phyloP scores from a whole-genome alignment of 2,113 vertebrate genomes.

The Hiodon alosoides region DNA sequence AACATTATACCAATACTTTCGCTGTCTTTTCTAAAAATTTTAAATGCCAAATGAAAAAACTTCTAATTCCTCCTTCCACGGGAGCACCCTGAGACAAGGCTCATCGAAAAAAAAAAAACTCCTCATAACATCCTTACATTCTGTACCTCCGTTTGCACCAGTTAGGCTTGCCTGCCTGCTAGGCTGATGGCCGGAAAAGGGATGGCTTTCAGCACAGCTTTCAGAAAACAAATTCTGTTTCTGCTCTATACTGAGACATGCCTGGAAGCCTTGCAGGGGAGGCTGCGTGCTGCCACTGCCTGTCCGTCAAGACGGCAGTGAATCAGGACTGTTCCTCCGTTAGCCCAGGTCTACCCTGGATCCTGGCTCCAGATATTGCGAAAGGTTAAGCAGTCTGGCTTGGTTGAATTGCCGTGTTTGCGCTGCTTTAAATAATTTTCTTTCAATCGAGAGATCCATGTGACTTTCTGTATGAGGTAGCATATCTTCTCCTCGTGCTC shows the following conservation, averaged over 20 bases:
- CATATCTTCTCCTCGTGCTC: slow-evolving; percentile 47
- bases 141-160: too few species aligned
- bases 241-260: slow-evolving; percentile 31
- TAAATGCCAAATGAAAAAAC: too few species aligned
- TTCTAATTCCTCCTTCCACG: too few species aligned
- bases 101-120: too few species aligned
- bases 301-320: slow-evolving; percentile 22
- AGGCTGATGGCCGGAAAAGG: background rate
- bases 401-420: slow-evolving; percentile 64
- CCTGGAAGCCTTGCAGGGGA: slow-evolving; percentile 15
- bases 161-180: background rate
- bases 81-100: too few species aligned
- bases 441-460: slow-evolving; percentile 55
- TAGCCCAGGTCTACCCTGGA: slow-evolving; percentile 26
- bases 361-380: slow-evolving; percentile 44
- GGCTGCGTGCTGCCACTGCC: slow-evolving; percentile 18
- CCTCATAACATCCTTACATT: too few species aligned
- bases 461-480: slow-evolving; percentile 73
- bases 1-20: too few species aligned
- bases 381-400: slow-evolving; percentile 51
- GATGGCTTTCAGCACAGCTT: slow-evolving; percentile 19
- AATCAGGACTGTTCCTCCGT: slow-evolving; percentile 24
- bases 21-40: too few species aligned
- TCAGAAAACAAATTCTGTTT: slow-evolving; percentile 40
- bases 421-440: slow-evolving; percentile 59